Evolutionary conservation across 1,140 invertebrate species (phyloP).

Genomic region (Ericerus pela): DNA sequence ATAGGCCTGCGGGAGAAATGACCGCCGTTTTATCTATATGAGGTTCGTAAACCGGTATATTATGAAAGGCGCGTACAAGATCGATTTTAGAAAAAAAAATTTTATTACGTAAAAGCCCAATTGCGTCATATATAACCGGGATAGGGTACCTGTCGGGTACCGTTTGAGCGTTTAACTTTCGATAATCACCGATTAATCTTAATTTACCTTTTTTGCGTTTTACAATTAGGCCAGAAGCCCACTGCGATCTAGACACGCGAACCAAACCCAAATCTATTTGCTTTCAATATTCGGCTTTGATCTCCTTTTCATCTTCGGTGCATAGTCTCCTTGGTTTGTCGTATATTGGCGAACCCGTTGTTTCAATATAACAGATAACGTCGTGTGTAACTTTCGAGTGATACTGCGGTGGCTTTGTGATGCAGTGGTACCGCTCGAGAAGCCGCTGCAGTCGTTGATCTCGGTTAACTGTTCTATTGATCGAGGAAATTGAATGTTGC

Average conservation of each 20-base stretch:
- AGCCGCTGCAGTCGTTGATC: too few relatives aligned
- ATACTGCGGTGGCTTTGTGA: too few relatives aligned
- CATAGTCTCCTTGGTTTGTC: slow-evolving; percentile 27
- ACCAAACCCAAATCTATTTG: slow-evolving; percentile 24
- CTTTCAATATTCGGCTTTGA: slow-evolving; percentile 25
- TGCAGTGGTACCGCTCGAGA: too few relatives aligned
- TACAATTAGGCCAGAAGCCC: slow-evolving; percentile 34
- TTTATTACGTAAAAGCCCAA: slow-evolving; percentile 28
- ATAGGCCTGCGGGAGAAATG: slow-evolving; percentile 4
- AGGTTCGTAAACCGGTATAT: slow-evolving; percentile 27
- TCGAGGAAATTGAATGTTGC: too few relatives aligned
- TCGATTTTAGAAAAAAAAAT: slow-evolving; percentile 35
- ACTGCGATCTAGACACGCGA: slow-evolving; percentile 26
- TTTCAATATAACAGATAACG: background rate
- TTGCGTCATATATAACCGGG: slow-evolving; percentile 25
- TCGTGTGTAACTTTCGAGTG: too few relatives aligned
- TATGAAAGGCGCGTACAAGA: slow-evolving; percentile 34
- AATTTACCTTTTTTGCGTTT: slow-evolving; percentile 33
- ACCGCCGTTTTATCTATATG: slow-evolving; percentile 30
- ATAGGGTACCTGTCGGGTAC: slow-evolving; percentile 31
- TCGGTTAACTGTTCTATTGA: too few relatives aligned
- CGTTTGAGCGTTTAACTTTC: slow-evolving; percentile 32
- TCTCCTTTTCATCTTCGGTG: slow-evolving; percentile 23
- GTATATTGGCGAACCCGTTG: slow-evolving; percentile 28
- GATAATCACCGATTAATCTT: slow-evolving; percentile 35